Conservation (phyloP, 2,888 invertebrate species). For the Abrostola triplasia region DNA sequence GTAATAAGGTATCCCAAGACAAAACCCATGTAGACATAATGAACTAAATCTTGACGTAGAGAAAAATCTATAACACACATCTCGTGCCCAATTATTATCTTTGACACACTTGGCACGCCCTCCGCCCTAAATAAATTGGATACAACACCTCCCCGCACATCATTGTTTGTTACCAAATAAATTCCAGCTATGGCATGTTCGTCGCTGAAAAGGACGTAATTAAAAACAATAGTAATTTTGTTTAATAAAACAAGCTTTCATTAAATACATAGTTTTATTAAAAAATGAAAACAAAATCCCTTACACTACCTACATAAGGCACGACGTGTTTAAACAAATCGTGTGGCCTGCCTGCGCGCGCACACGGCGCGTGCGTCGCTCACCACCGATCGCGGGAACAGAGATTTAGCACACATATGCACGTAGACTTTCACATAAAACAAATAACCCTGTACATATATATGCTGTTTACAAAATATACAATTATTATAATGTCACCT, state of each 20-base stretch:
- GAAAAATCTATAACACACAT: neutral
- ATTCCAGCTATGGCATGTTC: neutral
- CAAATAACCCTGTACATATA: conserved; percentile 67
- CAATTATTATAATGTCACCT: conserved; percentile 59
- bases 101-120: conserved; percentile 3
- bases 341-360: conserved; percentile 36
- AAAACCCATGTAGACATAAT: neutral
- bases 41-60: neutral
- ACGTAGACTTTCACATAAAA: conserved; percentile 54
- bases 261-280: conserved; percentile 86
- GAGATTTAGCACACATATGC: conserved; percentile 57
- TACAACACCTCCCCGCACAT: neutral
- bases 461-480: conserved; percentile 69
- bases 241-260: conserved; percentile 57
- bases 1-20: neutral
- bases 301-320: conserved; percentile 87
- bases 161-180: neutral
- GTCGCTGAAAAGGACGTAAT: neutral
- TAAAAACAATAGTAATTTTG: neutral
- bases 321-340: conserved; percentile 79
- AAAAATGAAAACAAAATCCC: conserved; percentile 87
- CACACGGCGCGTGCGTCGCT: conserved; percentile 29
- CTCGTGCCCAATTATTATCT: conserved; percentile 2
- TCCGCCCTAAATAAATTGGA: neutral
- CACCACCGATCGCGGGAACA: conserved; percentile 45